These are phyloP conservation scores for Siniperca scherzeri DNA, from an alignment of 2,797 vertebrate species.

Conservation along the genomic window DNA sequence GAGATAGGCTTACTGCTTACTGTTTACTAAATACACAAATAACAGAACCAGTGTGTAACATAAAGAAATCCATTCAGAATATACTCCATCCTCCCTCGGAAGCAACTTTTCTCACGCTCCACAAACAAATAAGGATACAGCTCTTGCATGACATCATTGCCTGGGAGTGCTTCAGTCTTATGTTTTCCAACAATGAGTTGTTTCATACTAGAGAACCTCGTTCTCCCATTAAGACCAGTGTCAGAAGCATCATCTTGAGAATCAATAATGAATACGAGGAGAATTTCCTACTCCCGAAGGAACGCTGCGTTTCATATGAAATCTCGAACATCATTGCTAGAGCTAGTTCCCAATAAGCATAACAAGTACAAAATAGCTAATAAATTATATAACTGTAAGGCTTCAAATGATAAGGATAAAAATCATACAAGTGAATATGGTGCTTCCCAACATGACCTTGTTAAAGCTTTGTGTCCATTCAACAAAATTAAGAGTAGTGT, in stretches of 20 bases:
- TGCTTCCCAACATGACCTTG: not conserved
- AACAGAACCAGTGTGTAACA: not conserved
- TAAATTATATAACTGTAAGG: not conserved
- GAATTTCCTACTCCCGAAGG: constrained; percentile 22
- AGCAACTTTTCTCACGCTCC: constrained; percentile 29
- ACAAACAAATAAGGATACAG: constrained; percentile 47
- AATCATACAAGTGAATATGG: not conserved
- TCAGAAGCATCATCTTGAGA: constrained; percentile 42
- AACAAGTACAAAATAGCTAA: not conserved
- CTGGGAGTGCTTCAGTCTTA: not conserved
- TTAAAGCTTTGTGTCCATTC: not conserved
- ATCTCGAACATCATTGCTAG: not conserved
- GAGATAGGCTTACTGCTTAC: not conserved
- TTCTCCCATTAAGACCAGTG: constrained; percentile 4
- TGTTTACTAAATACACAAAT: not conserved
- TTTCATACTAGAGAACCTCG: constrained; percentile 42
- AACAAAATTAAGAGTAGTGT: not conserved
- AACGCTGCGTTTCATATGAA: constrained; percentile 4
- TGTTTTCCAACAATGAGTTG: constrained; percentile 53
- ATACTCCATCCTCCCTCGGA: not conserved
- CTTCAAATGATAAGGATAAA: not conserved
- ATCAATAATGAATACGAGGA: constrained; percentile 31
- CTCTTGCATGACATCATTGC: constrained; percentile 62
- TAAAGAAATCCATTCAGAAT: constrained; percentile 2
- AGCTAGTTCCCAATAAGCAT: not conserved